phyloP scores from a whole-genome alignment of 2,797 vertebrate genomes.

The Setipinna tenuifilis region DNA sequence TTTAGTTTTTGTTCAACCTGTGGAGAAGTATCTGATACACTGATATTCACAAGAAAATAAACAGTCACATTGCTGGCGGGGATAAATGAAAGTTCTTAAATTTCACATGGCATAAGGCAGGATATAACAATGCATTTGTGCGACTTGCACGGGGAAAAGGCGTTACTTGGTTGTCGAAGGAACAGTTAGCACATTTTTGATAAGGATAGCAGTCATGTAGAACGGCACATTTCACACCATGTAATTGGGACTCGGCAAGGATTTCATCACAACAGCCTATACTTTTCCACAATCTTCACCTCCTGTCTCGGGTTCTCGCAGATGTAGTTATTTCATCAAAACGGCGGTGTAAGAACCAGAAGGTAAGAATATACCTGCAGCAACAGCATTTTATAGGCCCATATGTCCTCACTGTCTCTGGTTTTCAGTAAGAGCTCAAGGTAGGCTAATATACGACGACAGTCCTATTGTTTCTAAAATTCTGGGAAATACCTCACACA shows the following conservation, averaged over 20 bases:
- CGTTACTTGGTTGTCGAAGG: slow-evolving; percentile 29
- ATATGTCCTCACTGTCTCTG: background rate
- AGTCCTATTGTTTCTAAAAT: too few relatives aligned
- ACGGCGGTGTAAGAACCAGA: background rate
- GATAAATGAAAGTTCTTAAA: background rate
- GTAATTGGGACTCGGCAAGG: slow-evolving; percentile 68
- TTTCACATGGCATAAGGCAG: background rate
- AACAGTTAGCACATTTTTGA: slow-evolving; percentile 50
- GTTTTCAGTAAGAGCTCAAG: background rate
- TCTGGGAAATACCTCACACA: too few relatives aligned
- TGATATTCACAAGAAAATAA: background rate
- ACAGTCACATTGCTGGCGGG: background rate
- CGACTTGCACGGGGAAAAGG: background rate
- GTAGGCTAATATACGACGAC: too few relatives aligned
- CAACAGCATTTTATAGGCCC: background rate
- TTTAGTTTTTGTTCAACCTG: background rate
- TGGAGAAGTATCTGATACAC: background rate
- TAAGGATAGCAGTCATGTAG: slow-evolving; percentile 46
- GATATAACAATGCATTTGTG: background rate
- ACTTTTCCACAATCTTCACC: background rate
- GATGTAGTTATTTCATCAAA: background rate
- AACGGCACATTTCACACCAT: slow-evolving; percentile 57
- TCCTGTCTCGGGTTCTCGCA: background rate
- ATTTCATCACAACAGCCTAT: slow-evolving; percentile 35
- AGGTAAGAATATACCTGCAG: background rate